Base-by-base conservation (phyloP, 1,140 invertebrate genomes). In the Ectropis grisescens region DNA sequence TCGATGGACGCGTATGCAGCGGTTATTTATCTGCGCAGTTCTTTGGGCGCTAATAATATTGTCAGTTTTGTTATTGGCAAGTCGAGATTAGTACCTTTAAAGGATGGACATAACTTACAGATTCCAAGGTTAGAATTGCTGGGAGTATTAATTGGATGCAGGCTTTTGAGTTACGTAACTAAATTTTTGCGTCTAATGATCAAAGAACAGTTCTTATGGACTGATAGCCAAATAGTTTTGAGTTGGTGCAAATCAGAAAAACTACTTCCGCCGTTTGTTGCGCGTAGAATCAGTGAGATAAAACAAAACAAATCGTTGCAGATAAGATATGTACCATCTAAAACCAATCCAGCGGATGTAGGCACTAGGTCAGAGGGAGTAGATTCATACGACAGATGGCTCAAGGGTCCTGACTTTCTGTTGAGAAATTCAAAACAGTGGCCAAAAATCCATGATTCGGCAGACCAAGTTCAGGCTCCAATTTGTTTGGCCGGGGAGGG, bases 81-180 rank as follows among this genome's bases (percentile, higher is more conserved):
- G 29, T 30, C 34, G 14, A 3, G 16, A 4, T 19, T 4, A 19
- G 16, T 13, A 7, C 34, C 41, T 11, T 26, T 46, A 37, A 44
- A 46, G 31, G 29, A 47, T 15, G 26, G 50, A 37, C 19, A 29
- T 13, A 31, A 44, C 33, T 30, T 55, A 13, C 15, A 41, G 11
- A 50, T 55, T 15, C 43, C 47, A 23, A 40, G 29, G 19, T 29
- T 47, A 14, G 40, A 50, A 40, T 28, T 50, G 16, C 19, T 55
- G 9, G 38, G 36, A 23, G 33, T 11, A 22, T 23, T 54, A 4
- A 52, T 43, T 28, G 44, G 35, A 10, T 39, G 29, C 11, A 41
- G 40, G 31, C 33, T 45, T 7, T 31, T 53, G 8, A 33, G 8
- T 6, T 53, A 41, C 29, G 41, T 44, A 7, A 14, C 9, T 11